Conservation (phyloP, 2,888 invertebrate species). For the Eugnorisma glareosa region DNA sequence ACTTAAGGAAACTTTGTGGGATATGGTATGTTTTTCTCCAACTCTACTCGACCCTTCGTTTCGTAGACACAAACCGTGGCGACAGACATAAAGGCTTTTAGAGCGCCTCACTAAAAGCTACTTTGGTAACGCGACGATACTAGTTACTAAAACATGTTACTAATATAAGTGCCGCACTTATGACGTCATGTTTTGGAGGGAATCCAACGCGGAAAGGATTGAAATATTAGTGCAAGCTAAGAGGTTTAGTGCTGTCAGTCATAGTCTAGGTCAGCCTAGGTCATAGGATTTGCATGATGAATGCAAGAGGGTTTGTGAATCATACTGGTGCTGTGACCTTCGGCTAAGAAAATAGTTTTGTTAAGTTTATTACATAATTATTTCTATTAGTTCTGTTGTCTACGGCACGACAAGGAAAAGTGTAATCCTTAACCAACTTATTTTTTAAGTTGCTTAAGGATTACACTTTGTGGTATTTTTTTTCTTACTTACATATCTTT, state of each 20-base stretch:
- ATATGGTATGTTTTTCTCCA: not conserved
- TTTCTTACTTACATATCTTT: not conserved
- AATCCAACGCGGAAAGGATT: slow-evolving; percentile 51
- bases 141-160: slow-evolving; percentile 43
- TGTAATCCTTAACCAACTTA: too few species aligned
- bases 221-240: slow-evolving; percentile 50
- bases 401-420: not conserved
- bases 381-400: not conserved
- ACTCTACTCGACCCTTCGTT: not conserved
- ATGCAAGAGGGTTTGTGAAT: not conserved
- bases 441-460: too few species aligned
- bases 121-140: slow-evolving; percentile 40
- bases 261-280: too few species aligned
- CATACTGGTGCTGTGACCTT: not conserved
- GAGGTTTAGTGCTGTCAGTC: slow-evolving; percentile 13
- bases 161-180: slow-evolving; percentile 43
- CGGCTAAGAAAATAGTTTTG: not conserved
- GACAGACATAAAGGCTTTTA: slow-evolving; percentile 48
- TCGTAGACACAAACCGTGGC: slow-evolving; percentile 15
- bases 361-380: not conserved
- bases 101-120: slow-evolving; percentile 48
- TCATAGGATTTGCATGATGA: not conserved
- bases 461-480: too few species aligned
- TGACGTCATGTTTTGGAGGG: slow-evolving; percentile 52
- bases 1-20: not conserved